Base-by-base conservation (phyloP, 2,888 invertebrate species). In the Galeopsomyia nigrocyanea region DNA sequence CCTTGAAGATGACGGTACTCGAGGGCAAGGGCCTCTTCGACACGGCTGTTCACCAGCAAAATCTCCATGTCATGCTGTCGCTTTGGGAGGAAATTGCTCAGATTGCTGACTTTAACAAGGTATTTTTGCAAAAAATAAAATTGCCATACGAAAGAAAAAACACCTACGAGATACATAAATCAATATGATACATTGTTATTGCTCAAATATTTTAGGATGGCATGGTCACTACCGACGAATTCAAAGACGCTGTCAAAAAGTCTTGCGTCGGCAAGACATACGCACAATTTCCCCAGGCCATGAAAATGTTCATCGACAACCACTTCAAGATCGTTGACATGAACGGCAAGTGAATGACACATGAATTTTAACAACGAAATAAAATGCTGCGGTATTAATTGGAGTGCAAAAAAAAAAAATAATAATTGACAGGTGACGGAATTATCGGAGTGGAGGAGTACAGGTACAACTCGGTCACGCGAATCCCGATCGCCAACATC, bases 31-130 rank as follows among this genome's bases (percentile, higher is more conserved):
- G 95, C 26, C 93, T 93, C 82, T 94, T 94, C 87, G 93, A 91
- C 82, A 86, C 90, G 68, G 89, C 89, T 3, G 90, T 92, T 22
- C 89, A 94, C 73, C 92, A 92, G 82, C 94, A 94, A 85, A 94
- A 94, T 87, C 92, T 93, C 85, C 93, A 94, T 85, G 90, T 95
- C 77, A 95, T 95, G 95, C 87, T 91, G 68, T 93, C 93, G 79
- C 89, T 95, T 22, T 95, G 95, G 95, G 93, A 94, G 81, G 95
- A 95, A 88, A 93, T 95, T 78, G 92, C 95, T 0, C 93, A 94
- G 81, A 88, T 95, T 77, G 95, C 95, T 49, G 95, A 95, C 88
- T 94, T 94, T 87, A 93, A 95, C 87, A 95, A 94, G 92, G 95
- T 93, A 79, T 2, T 56, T 22, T 14, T 17, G 1, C 16, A 14